Evolutionary conservation across 92 coral and sea anemone species (phyloP).

Genomic region (Zoanthus sansibaricus): DNA sequence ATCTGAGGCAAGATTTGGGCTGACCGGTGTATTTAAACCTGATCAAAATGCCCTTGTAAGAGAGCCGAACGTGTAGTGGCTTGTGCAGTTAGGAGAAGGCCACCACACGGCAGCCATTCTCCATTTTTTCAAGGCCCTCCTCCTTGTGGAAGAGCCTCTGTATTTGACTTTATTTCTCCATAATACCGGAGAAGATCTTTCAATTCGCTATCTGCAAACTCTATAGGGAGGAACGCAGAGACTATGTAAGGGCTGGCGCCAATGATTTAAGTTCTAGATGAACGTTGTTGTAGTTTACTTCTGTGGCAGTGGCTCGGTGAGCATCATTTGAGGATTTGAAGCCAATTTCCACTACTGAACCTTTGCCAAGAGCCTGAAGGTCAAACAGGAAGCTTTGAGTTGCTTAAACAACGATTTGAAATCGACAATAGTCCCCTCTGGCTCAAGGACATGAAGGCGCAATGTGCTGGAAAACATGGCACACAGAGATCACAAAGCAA

Average conservation of each 20-base stretch:
- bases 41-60: not conserved
- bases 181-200: not conserved
- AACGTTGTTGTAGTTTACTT: too few relatives aligned
- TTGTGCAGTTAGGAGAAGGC: not conserved
- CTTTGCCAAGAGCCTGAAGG: not conserved
- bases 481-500: too few relatives aligned
- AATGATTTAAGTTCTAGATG: not conserved
- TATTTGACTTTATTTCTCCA: not conserved
- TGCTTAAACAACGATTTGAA: too few relatives aligned
- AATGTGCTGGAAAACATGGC: too few relatives aligned
- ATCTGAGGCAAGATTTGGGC: slow-evolving; percentile 28
- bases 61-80: slow-evolving; percentile 9
- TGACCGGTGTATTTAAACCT: slow-evolving; percentile 46
- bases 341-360: not conserved
- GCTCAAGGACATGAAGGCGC: too few relatives aligned
- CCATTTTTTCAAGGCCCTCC: slow-evolving; percentile 1
- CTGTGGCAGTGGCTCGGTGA: too few relatives aligned
- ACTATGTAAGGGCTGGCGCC: not conserved
- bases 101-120: slow-evolving; percentile 27
- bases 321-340: not conserved
- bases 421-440: too few relatives aligned
- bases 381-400: not conserved
- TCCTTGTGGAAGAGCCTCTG: slow-evolving; percentile 1
- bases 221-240: not conserved
- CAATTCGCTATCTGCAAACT: not conserved